Evolutionary conservation across 2,888 invertebrate species (phyloP).

Genomic region (Diadromus collaris): DNA sequence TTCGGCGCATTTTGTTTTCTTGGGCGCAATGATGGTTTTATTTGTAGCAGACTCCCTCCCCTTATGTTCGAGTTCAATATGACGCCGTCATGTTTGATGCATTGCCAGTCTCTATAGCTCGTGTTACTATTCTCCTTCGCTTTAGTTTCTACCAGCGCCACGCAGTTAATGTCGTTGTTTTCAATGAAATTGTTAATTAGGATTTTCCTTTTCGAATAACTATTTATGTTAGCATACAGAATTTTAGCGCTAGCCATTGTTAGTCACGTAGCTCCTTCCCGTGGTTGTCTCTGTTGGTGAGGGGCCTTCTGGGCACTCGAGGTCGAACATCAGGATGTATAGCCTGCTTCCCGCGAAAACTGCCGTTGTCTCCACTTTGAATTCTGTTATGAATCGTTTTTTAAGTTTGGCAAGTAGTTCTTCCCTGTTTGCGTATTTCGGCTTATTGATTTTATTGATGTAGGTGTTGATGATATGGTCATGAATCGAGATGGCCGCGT

Average conservation of each 20-base stretch:
- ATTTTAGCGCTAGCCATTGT: constrained; percentile 9
- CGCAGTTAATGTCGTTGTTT: not conserved
- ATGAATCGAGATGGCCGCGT: constrained; percentile 12
- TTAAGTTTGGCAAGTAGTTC: not conserved
- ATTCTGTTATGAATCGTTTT: not conserved
- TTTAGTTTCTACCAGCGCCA: not conserved
- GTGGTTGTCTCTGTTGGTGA: constrained; percentile 10
- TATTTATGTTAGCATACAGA: constrained; percentile 1
- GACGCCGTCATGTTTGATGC: constrained; percentile 1
- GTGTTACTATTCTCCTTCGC: not conserved
- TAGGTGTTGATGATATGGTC: constrained; percentile 9
- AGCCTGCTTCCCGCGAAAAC: not conserved
- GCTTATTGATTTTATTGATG: constrained; percentile 16
- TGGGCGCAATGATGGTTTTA: not conserved
- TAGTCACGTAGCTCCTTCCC: not conserved
- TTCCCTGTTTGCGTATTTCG: constrained; percentile 1
- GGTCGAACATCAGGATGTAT: constrained; percentile 5
- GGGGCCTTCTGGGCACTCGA: not conserved
- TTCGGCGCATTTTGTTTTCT: constrained; percentile 19
- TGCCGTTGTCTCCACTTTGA: not conserved
- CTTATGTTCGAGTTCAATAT: not conserved
- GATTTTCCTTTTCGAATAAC: not conserved
- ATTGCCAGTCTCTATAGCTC: constrained; percentile 3
- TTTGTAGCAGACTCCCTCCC: not conserved
- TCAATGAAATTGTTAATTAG: not conserved